phyloP scores from a whole-genome alignment of 2,797 vertebrate species.

The Tympanoctomys barrerae region DNA sequence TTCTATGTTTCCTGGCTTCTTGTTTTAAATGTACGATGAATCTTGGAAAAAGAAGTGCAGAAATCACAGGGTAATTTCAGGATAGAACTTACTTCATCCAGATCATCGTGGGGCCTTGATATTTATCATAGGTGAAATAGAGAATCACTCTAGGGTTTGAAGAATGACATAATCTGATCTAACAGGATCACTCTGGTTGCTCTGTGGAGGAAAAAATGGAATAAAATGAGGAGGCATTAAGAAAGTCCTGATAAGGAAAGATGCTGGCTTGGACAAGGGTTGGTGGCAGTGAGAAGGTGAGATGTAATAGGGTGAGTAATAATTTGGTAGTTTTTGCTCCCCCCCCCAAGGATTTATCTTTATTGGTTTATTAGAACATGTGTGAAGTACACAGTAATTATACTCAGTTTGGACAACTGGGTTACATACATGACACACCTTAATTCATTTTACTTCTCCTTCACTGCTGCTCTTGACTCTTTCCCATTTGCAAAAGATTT shows the following conservation, averaged over 20 bases:
- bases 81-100: constrained; percentile 13
- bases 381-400: neutral
- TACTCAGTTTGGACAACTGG: neutral
- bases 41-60: constrained; percentile 46
- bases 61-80: constrained; percentile 39
- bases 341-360: neutral
- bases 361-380: neutral
- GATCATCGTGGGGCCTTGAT: neutral
- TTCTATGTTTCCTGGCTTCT: neutral
- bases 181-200: neutral
- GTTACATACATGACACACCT: neutral
- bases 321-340: neutral
- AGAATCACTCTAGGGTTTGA: neutral
- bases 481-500: neutral
- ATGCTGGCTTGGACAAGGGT: neutral
- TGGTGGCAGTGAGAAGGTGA: neutral
- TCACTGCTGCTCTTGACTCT: neutral
- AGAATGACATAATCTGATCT: neutral
- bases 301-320: neutral
- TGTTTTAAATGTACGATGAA: constrained; percentile 18
- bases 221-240: neutral
- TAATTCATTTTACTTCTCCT: neutral
- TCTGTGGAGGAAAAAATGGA: neutral
- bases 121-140: constrained; percentile 7
- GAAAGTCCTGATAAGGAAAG: neutral